Evolutionary conservation across 2,888 invertebrate species (phyloP).

Genomic region (Apotomis betuletana): DNA sequence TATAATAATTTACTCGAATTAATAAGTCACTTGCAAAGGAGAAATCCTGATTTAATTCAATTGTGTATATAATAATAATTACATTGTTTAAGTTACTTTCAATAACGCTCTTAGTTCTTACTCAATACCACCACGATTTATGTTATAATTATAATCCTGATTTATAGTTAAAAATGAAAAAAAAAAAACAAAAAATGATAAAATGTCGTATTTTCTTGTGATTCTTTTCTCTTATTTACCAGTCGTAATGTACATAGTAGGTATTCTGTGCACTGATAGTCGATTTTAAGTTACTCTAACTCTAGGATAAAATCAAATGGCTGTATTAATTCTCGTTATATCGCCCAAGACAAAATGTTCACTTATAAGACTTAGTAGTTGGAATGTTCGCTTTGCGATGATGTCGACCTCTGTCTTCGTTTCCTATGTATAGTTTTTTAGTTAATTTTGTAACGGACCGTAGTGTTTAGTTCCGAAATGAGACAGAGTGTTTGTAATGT

Average conservation of each 20-base stretch:
- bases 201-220: conserved; percentile 58
- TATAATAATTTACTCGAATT: conserved; percentile 40
- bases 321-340: conserved; percentile 70
- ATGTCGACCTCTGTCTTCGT: conserved; percentile 49
- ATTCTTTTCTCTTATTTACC: conserved; percentile 61
- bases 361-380: conserved; percentile 61
- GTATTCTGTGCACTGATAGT: conserved; percentile 79
- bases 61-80: conserved; percentile 43
- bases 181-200: conserved; percentile 57
- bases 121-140: conserved; percentile 62
- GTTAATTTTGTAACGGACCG: conserved; percentile 57
- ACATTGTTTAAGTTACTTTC: conserved; percentile 53
- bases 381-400: conserved; percentile 59
- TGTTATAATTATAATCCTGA: conserved; percentile 61
- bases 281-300: conserved; percentile 70
- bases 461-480: conserved; percentile 60
- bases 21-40: conserved; percentile 42
- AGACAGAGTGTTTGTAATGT: conserved; percentile 70
- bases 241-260: conserved; percentile 75
- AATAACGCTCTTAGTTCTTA: conserved; percentile 66
- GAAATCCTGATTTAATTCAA: conserved; percentile 44
- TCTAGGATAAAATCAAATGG: conserved; percentile 69
- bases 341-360: conserved; percentile 63
- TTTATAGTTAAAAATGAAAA: conserved; percentile 65
- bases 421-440: conserved; percentile 65